Conservation (phyloP, 2,113 vertebrate species). For the Phaethon lepturus region DNA sequence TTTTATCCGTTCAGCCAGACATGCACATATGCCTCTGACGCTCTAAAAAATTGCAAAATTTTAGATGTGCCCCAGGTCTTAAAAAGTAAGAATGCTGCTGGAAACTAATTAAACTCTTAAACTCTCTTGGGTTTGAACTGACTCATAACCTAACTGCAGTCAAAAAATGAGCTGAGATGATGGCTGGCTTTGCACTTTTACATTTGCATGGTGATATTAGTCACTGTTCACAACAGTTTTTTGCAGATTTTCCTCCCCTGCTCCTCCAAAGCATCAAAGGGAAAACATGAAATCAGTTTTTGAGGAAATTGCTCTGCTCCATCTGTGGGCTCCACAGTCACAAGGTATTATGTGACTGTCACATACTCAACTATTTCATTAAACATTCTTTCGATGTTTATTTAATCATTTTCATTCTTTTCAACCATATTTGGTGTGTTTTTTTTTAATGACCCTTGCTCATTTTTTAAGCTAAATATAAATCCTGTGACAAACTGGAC, state of each 20-base stretch:
- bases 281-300: not conserved
- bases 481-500: not conserved
- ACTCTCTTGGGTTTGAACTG: not conserved
- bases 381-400: not conserved
- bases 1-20: not conserved
- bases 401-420: not conserved
- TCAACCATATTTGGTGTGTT: not conserved
- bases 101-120: not conserved
- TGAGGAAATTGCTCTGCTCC: not conserved
- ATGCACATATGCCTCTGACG: not conserved
- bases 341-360: fast-evolving
- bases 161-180: not conserved
- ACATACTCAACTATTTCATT: not conserved
- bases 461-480: not conserved
- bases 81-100: not conserved
- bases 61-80: not conserved
- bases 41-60: not conserved
- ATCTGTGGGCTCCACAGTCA: not conserved
- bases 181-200: not conserved
- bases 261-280: not conserved
- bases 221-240: not conserved
- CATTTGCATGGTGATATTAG: not conserved
- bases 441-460: not conserved
- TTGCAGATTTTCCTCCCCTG: not conserved
- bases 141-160: not conserved